These are phyloP conservation scores for Pristionchus entomophagus DNA, from an alignment of 2,888 invertebrate species.

Conservation along the genomic window DNA sequence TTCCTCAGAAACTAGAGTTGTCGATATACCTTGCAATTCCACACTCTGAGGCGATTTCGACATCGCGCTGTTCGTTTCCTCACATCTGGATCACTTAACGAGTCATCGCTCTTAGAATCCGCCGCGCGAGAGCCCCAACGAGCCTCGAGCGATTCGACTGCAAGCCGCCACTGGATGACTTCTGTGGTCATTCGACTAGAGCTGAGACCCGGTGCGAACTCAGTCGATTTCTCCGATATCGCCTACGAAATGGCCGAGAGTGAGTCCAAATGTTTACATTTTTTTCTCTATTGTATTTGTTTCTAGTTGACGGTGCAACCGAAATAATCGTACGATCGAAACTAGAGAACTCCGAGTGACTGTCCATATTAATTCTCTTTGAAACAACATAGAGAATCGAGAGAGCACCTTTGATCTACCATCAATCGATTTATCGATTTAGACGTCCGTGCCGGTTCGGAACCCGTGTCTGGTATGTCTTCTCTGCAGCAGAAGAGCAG, in stretches of 20 bases:
- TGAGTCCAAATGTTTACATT: not conserved
- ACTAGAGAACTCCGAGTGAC: no score
- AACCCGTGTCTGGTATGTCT: not conserved
- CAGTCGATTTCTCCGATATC: constrained; percentile 44
- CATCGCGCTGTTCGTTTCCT: no score
- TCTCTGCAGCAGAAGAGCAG: constrained; percentile 15
- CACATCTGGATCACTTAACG: no score
- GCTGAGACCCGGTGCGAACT: not conserved
- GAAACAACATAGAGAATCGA: no score
- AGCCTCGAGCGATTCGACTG: not conserved
- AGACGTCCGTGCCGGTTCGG: constrained; percentile 23
- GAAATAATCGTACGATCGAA: no score
- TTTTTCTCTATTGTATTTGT: not conserved
- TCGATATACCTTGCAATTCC: no score
- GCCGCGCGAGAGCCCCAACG: not conserved
- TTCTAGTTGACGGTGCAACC: not conserved
- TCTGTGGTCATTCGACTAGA: constrained; percentile 36
- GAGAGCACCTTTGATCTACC: no score
- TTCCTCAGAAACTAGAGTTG: no score
- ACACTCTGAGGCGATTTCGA: no score
- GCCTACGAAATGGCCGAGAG: constrained; percentile 41
- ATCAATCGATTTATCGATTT: no score
- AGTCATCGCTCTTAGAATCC: not conserved
- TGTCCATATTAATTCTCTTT: no score
- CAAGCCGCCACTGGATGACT: constrained; percentile 4